Base-by-base conservation (phyloP, 1,140 invertebrate genomes). In the Agrypnia vestita region DNA sequence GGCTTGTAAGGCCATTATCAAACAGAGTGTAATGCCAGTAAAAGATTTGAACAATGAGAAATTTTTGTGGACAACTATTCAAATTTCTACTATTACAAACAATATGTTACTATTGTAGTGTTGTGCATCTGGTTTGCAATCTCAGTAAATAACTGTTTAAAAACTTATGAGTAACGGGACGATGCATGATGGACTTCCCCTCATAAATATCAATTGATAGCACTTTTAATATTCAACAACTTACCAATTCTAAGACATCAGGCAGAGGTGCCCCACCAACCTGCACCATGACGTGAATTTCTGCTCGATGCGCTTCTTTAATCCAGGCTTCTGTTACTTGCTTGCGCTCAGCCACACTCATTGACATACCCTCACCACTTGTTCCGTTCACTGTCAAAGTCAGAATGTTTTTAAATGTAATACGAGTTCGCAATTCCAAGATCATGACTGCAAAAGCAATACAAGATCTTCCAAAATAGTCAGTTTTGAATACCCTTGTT, bases 251-350 rank as follows among this genome's bases (percentile, higher is more conserved):
- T 53, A 93, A 81, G 6, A 94, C 94, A 85, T 96, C 94, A 62
- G 92, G 91, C 7, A 96, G 84, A 13, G 93, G 90, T 1, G 92
- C 91, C 0, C 95, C 94, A 21, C 95, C 95, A 71, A 96, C 88
- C 91, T 96, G 95, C 46, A 95, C 90, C 90, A 96, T 95, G 9
- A 96, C 86, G 71, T 93, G 91, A 64, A 93, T 90, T 11, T 91
- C 90, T 0, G 89, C 90, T 46, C 85, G 85, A 84, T 91, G 91
- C 0, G 87, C 90, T 0, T 87, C 90, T 56, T 90, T 88, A 0
- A 92, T 87, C 95, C 95, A 96, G 76, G 89, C 90, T 85, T 95
- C 93, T 3, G 92, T 86, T 11, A 94, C 85, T 59, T 87, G 85
- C 87, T 96, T 96, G 79, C 95, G 91, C 85, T 96, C 95, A 0